phyloP scores from a whole-genome alignment of 2,113 vertebrate species.

The Thomomys bottae region DNA sequence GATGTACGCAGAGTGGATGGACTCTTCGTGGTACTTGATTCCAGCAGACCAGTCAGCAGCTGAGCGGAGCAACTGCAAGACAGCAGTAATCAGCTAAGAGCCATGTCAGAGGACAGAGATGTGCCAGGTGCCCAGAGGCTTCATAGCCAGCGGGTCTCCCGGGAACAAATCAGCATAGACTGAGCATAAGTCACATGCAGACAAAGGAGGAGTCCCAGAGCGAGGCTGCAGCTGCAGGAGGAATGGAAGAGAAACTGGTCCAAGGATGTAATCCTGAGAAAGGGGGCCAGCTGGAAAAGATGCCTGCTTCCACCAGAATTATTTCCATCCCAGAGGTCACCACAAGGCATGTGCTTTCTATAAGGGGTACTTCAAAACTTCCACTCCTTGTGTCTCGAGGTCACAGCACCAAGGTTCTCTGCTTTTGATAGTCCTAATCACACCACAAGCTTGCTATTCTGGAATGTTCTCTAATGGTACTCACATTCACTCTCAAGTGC shows the following conservation, averaged over 20 bases:
- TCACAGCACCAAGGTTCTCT: neutral
- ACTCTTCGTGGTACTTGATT: constrained; percentile 97
- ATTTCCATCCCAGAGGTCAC: constrained; percentile 3
- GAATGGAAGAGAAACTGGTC: neutral
- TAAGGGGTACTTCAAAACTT: neutral
- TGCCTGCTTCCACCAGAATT: neutral
- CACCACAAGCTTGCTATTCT: neutral
- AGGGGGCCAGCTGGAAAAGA: neutral
- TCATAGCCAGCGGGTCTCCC: neutral
- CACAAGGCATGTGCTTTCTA: neutral
- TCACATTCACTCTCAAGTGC: neutral
- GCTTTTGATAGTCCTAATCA: neutral
- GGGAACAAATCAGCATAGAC: neutral
- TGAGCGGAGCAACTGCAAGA: constrained; percentile 92
- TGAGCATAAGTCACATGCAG: neutral
- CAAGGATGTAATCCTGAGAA: neutral
- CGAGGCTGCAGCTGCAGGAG: neutral
- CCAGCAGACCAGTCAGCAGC: constrained; percentile 97
- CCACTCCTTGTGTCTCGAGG: neutral
- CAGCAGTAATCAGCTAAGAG: neutral
- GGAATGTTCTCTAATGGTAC: neutral
- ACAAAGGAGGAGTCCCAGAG: neutral
- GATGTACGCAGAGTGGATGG: constrained; percentile 94
- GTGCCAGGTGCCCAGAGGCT: rapidly evolving
- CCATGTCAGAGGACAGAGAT: neutral